These are phyloP conservation scores for Pogona vitticeps DNA, from an alignment of 2,113 vertebrate species.

Conservation along the genomic window DNA sequence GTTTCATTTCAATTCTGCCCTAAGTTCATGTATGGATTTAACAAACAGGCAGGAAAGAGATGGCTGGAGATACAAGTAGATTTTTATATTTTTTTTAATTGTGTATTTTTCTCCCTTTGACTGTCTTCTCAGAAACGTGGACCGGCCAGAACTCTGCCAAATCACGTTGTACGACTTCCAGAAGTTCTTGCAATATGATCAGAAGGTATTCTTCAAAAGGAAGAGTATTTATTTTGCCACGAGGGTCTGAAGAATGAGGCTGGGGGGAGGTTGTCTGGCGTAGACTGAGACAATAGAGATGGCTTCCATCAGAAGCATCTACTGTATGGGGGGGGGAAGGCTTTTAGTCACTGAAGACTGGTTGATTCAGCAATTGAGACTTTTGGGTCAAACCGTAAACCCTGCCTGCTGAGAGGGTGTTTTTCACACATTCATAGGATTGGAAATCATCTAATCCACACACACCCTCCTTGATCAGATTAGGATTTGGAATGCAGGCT, in stretches of 20 bases:
- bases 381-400: neutral
- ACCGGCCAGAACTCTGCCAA: constrained; percentile 84
- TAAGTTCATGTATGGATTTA: neutral
- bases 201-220: constrained; percentile 77
- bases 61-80: too few species aligned
- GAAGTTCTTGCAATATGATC: constrained; percentile 87
- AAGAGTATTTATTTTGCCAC: rapidly evolving
- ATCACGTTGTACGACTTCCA: constrained; percentile 88
- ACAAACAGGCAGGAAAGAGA: neutral
- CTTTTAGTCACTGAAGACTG: neutral
- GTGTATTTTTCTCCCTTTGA: rapidly evolving
- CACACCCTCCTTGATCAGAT: too few species aligned
- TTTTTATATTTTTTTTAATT: neutral
- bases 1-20: too few species aligned
- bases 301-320: neutral
- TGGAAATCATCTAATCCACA: neutral
- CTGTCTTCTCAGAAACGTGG: constrained; percentile 77
- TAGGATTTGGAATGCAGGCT: too few species aligned
- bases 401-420: too few species aligned
- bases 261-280: neutral
- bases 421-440: neutral
- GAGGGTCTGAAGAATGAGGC: too few species aligned
- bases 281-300: neutral
- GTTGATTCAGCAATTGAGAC: neutral
- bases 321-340: neutral